A percentile compares a stretch with the other conserved stretches of the same genome.
These are phyloP conservation scores for Trichogramma dendrolimi DNA, from an alignment of 2,888 invertebrate genomes.

Conservation along the genomic window DNA sequence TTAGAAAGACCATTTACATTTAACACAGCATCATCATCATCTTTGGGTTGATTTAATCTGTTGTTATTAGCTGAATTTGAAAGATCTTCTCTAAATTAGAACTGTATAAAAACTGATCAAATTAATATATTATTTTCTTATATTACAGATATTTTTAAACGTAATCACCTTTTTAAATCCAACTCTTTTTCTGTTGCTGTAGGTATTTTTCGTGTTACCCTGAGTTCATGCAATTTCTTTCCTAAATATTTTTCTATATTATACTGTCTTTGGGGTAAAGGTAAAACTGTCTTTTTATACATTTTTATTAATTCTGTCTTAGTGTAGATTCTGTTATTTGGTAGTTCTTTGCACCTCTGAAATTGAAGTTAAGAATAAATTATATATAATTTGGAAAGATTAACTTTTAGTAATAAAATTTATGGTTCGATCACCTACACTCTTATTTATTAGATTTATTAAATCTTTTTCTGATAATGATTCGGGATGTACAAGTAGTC, in stretches of 20 bases:
- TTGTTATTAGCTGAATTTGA: not conserved
- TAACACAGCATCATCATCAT: not conserved
- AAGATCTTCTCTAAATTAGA: not conserved
- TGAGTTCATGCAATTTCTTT: constrained; percentile 32
- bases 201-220: constrained; percentile 29
- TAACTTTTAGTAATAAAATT: not conserved
- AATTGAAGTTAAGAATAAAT: constrained; percentile 11
- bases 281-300: constrained; percentile 42
- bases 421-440: not conserved
- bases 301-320: constrained; percentile 42
- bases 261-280: constrained; percentile 41
- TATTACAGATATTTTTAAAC: constrained; percentile 1
- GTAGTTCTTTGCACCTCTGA: constrained; percentile 43
- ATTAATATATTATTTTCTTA: not conserved
- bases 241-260: constrained; percentile 31
- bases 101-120: constrained; percentile 3
- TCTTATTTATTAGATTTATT: constrained; percentile 25
- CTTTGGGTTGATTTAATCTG: not conserved
- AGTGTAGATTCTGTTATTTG: constrained; percentile 31
- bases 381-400: constrained; percentile 1
- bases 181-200: constrained; percentile 23
- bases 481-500: constrained; percentile 33
- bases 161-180: constrained; percentile 30
- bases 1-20: constrained; percentile 9
- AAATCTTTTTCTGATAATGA: constrained; percentile 42